Evolutionary conservation across 2,888 invertebrate species (phyloP), one percentile per base, ranked within the genome.

Genomic region (Calliopum simillimum): DNA sequence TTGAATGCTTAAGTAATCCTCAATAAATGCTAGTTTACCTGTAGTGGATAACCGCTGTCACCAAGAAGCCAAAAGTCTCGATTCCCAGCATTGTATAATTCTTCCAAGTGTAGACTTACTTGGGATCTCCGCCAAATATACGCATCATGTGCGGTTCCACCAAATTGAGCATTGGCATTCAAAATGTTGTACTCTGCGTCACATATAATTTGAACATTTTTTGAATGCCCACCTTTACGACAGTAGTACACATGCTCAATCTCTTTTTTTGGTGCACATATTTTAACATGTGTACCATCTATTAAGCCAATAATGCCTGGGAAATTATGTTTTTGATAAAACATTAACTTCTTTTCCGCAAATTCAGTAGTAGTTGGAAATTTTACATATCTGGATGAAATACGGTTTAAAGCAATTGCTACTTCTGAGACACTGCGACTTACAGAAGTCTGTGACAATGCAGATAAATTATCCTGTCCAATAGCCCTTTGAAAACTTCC

Each of bases 361-460:
- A 70, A 72, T 47, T 72, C 72, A 21, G 67, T 68, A 19, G 61
- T 65, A 4, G 61, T 72, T 3, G 72, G 72, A 64, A 72, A 72
- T 41, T 65, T 67, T 4, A 72, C 67, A 14, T 72, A 53, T 3
- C 64, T 63, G 14, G 59, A 55, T 12, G 70, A 49, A 55, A 69
- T 66, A n/a, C 70, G 71, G 56, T 73, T 67, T n/a, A 71, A 19
- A 43, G 69, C 59, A n/a, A 23, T 55, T 59, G 71, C 56, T 55
- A 71, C 63, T 16, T 46, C 63, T 2, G 33, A 43, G 12, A 73
- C 59, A 68, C 70, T 68, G 41, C 69, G 66, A 46, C 72, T 72
- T 6, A 71, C 63, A 14, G 66, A 70, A 13, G 68, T 64, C 47
- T 73, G 73, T 12, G 62, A 73, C 33, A 73, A 59, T 4, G 69